Percentiles rank a stretch among this genome's conserved stretches.
These are phyloP conservation scores for Champsocephalus gunnari DNA, from an alignment of 2,797 vertebrate species.

Conservation along the genomic window DNA sequence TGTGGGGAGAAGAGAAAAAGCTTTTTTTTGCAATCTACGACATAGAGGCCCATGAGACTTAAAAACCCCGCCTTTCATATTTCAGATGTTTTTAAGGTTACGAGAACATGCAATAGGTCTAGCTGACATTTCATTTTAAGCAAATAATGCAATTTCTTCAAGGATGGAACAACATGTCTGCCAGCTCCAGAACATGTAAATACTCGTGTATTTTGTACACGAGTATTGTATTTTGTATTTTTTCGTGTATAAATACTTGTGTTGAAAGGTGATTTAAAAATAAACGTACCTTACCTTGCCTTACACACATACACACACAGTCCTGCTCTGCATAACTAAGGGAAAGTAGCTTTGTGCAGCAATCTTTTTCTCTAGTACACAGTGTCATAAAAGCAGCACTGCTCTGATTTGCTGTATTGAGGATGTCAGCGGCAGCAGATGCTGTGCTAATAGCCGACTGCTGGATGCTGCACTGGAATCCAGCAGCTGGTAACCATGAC, in stretches of 20 bases:
- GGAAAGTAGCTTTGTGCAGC: slow-evolving; percentile 35
- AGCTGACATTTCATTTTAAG: neutral
- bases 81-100: neutral
- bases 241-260: neutral
- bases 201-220: no score
- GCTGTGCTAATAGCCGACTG: slow-evolving; percentile 76
- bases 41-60: no score
- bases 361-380: slow-evolving; percentile 38
- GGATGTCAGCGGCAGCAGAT: slow-evolving; percentile 81
- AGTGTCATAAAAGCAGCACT: slow-evolving; percentile 65
- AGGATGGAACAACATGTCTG: neutral
- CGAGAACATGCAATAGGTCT: neutral
- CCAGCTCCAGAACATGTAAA: neutral
- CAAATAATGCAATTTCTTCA: neutral
- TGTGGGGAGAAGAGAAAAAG: neutral
- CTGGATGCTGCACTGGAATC: slow-evolving; percentile 78
- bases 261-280: no score
- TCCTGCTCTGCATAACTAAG: neutral
- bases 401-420: slow-evolving; percentile 73
- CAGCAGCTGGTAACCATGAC: slow-evolving; percentile 82
- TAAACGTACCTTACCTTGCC: no score
- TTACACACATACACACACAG: slow-evolving; percentile 6
- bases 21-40: neutral
- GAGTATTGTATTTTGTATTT: no score
- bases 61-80: neutral